These are phyloP conservation scores for Anhinga anhinga DNA, from an alignment of 2,113 vertebrate species.

Conservation along the genomic window DNA sequence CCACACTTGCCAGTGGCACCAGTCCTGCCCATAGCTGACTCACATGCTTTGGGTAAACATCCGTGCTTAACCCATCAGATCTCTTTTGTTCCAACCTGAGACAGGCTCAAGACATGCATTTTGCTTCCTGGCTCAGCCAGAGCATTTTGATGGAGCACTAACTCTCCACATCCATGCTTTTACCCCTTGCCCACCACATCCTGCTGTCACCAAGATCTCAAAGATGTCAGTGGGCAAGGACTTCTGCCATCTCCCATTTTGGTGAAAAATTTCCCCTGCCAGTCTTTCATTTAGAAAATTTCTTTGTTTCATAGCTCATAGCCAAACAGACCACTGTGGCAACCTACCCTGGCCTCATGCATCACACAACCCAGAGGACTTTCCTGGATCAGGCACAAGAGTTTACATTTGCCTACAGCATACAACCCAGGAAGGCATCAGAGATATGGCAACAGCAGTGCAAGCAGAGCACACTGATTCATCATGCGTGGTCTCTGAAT, in stretches of 20 bases:
- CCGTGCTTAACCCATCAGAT: background rate
- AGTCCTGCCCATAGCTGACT: background rate
- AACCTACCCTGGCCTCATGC: background rate
- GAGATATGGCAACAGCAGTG: background rate
- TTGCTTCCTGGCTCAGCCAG: background rate
- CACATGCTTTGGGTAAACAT: background rate
- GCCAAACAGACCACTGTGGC: background rate
- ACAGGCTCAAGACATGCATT: background rate
- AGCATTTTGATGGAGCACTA: background rate
- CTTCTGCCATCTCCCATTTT: background rate
- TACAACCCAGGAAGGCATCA: background rate
- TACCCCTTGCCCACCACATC: background rate
- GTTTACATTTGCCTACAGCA: background rate
- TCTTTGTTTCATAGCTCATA: background rate
- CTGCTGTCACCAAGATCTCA: background rate
- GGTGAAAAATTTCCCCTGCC: background rate
- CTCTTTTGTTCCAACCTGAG: background rate
- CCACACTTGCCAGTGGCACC: background rate
- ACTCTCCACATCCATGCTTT: background rate
- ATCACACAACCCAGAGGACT: background rate
- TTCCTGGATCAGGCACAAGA: background rate
- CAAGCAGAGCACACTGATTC: background rate
- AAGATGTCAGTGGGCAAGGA: background rate
- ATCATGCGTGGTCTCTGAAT: background rate
- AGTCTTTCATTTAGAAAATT: background rate